phyloP scores from a whole-genome alignment of 92 coral and sea anemone species.

The Anthopleura xanthogrammica region DNA sequence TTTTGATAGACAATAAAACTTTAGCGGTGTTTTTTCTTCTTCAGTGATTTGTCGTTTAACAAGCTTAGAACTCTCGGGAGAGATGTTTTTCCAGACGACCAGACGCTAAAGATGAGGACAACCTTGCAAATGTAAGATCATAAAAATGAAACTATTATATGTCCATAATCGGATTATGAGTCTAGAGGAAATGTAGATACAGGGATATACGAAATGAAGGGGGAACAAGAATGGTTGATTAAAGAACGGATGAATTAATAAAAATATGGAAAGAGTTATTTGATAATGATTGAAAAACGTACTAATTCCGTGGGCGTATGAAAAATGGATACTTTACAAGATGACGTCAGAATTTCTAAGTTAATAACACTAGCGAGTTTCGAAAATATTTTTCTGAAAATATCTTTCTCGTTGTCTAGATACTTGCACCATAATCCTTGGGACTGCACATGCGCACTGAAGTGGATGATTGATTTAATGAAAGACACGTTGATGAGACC shows the following conservation, averaged over 20 bases:
- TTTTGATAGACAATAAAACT: neutral
- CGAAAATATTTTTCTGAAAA: neutral
- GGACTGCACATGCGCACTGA: constrained; percentile 38
- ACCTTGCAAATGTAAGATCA: constrained; percentile 6
- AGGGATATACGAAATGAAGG: too few species aligned
- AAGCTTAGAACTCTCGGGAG: constrained; percentile 4
- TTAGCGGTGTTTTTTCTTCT: neutral
- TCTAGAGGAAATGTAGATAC: neutral
- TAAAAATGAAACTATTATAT: neutral
- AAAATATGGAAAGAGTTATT: too few species aligned
- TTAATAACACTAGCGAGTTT: too few species aligned
- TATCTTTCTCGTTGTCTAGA: neutral
- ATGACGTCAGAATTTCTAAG: neutral
- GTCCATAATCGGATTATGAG: too few species aligned
- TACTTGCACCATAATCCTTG: constrained; percentile 39
- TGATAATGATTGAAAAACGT: too few species aligned
- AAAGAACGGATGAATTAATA: too few species aligned
- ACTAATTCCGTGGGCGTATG: too few species aligned
- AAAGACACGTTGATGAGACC: constrained; percentile 14
- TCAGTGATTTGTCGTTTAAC: constrained; percentile 38
- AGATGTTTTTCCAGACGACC: constrained; percentile 26
- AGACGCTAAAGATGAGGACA: neutral
- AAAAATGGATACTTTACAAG: too few species aligned
- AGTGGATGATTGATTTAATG: constrained; percentile 40
- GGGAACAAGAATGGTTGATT: too few species aligned